These are phyloP conservation scores for Drosophila macrothrix DNA, from an alignment of 2,888 invertebrate genomes.

Conservation along the genomic window DNA sequence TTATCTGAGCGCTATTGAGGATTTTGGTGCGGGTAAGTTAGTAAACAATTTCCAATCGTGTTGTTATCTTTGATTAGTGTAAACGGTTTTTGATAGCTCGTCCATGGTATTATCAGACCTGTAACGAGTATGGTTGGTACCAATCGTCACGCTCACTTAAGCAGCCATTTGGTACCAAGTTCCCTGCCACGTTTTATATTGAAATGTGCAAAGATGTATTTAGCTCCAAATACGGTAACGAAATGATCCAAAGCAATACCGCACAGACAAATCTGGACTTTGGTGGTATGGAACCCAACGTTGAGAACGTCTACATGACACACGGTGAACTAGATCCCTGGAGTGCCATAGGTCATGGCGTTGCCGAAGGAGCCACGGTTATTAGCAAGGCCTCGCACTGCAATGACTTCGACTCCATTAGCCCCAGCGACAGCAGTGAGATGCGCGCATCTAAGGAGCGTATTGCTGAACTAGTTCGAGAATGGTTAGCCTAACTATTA, in stretches of 20 bases:
- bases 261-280: slow-evolving; percentile 85
- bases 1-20: slow-evolving; percentile 52
- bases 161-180: slow-evolving; percentile 86
- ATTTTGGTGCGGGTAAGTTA: slow-evolving; percentile 64
- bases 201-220: slow-evolving; percentile 80
- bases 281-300: slow-evolving; percentile 85
- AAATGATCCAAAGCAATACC: slow-evolving; percentile 56
- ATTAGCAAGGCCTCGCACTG: slow-evolving; percentile 81
- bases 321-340: slow-evolving; percentile 87
- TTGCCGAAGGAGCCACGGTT: slow-evolving; percentile 72
- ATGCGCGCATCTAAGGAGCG: slow-evolving; percentile 80
- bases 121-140: slow-evolving; percentile 94
- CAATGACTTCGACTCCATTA: slow-evolving; percentile 79
- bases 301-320: slow-evolving; percentile 86
- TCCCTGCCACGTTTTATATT: slow-evolving; percentile 77
- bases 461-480: slow-evolving; percentile 71
- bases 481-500: slow-evolving; percentile 76
- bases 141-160: slow-evolving; percentile 88
- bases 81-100: slow-evolving; percentile 86
- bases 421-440: slow-evolving; percentile 67
- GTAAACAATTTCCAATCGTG: background rate
- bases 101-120: slow-evolving; percentile 93
- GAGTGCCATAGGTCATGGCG: slow-evolving; percentile 86
- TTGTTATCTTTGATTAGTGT: background rate
- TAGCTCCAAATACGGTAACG: slow-evolving; percentile 65